Conservation (phyloP, 2,113 vertebrate species). For the Halcyon malimbica region DNA sequence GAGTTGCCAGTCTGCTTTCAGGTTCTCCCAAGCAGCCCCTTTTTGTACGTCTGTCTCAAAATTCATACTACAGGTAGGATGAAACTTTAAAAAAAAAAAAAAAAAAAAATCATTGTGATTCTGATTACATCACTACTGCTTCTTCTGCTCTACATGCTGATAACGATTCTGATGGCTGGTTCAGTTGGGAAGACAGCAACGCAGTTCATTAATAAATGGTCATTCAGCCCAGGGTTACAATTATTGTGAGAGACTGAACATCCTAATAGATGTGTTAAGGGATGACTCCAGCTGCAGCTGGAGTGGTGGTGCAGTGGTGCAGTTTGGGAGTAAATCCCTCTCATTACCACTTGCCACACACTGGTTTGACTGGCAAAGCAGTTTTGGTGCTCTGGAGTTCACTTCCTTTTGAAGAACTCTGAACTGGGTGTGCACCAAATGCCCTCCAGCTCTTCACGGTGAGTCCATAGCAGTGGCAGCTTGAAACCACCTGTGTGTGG, state of each 20-base stretch:
- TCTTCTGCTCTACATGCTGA: not conserved
- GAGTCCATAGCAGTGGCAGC: not conserved
- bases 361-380: not conserved
- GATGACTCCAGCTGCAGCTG: not conserved
- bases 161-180: not conserved
- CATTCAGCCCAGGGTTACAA: not conserved
- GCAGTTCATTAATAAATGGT: not conserved
- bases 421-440: not conserved
- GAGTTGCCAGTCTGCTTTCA: not conserved
- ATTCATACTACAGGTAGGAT: not conserved
- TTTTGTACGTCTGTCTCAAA: not conserved
- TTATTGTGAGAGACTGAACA: not conserved
- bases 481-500: not conserved
- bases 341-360: not conserved
- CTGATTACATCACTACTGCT: not conserved
- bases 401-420: not conserved
- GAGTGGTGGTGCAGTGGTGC: no score
- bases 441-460: not conserved
- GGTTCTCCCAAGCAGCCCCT: not conserved
- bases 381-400: not conserved
- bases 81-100: no score
- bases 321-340: not conserved
- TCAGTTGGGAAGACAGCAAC: not conserved
- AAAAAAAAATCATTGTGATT: not conserved
- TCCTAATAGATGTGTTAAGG: not conserved